A percentile compares a stretch with the other conserved stretches of the same genome.
These are phyloP conservation scores for Eolophus roseicapilla DNA, from an alignment of 2,113 vertebrate genomes.

Conservation along the genomic window DNA sequence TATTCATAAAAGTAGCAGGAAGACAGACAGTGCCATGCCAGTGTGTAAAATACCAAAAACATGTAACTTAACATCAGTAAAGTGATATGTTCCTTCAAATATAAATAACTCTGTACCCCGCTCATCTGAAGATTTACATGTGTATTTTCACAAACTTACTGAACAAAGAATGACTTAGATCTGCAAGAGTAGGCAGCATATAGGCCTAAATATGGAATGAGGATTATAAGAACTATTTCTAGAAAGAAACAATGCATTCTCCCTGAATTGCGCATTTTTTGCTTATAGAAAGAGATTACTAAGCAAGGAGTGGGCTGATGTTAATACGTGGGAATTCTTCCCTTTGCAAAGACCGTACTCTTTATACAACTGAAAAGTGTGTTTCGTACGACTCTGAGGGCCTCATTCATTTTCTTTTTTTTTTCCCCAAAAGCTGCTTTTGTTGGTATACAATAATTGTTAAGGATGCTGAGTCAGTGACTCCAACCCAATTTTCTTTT, in stretches of 20 bases:
- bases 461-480: neutral
- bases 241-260: conserved; percentile 3
- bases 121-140: neutral
- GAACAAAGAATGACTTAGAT: neutral
- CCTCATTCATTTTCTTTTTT: neutral
- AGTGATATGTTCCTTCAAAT: neutral
- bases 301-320: conserved; percentile 23
- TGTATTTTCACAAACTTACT: neutral
- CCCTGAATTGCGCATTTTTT: neutral
- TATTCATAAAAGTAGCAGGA: neutral
- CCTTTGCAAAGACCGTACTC: neutral
- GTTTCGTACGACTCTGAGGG: neutral
- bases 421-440: neutral
- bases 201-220: neutral
- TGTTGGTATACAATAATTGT: neutral
- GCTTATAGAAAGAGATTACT: conserved; percentile 17
- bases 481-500: neutral
- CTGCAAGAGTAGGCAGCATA: neutral
- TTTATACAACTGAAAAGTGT: neutral
- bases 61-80: neutral
- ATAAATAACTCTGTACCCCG: neutral
- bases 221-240: neutral
- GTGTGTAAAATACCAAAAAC: neutral
- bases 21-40: neutral
- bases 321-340: conserved; percentile 30